Evolutionary conservation across 2,113 vertebrate genomes (phyloP), one percentile per base, ranked within the genome.

Genomic region (Poeciliopsis occidentalis): DNA sequence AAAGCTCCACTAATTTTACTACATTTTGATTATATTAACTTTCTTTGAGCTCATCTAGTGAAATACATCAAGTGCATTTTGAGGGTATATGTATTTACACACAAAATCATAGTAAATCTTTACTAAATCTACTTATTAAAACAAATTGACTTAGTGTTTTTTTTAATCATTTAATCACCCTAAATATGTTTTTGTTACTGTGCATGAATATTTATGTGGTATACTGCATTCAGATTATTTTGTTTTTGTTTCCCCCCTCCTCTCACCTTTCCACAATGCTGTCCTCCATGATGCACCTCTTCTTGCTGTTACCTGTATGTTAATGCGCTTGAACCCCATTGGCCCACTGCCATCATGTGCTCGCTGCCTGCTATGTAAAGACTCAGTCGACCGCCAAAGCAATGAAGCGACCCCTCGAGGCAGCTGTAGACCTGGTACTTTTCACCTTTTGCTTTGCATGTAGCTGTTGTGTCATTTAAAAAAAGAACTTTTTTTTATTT

Each of bases 281-380:
- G 96, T 96, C 96, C 96, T 95, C 97, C 91, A 97, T 97, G 90
- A 92, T 74, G 92, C 92, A 92, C 92, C 91, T 91, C 87, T 92
- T 91, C 92, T 93, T 92, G 92, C 92, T 91, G 91, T 98, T 98
- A 98, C 97, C 97, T 99, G 97, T 99, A 98, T 99, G 98, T 99
- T 99, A 99, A 99, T 98, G 98, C 97, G 97, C 98, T 99, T 99
- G 97, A 99, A 96, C 96, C 97, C 97, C 98, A 99, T 99, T 99
- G 98, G 98, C 97, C 97, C 97, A 97, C 97, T 98, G 97, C 96
- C 98, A 99, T 99, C 98, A 98, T 99, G 97, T 99, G 97, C 97
- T 99, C 97, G 96, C 97, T 99, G 97, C 97, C 97, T 98, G 97
- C 98, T 99, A 98, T 97, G 98, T 95, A 98, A 99, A 99, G 98